Percentiles rank a stretch among this genome's conserved stretches.
Evolutionary conservation across 2,888 invertebrate species (phyloP).

Genomic region (Microctonus hyperodae): DNA sequence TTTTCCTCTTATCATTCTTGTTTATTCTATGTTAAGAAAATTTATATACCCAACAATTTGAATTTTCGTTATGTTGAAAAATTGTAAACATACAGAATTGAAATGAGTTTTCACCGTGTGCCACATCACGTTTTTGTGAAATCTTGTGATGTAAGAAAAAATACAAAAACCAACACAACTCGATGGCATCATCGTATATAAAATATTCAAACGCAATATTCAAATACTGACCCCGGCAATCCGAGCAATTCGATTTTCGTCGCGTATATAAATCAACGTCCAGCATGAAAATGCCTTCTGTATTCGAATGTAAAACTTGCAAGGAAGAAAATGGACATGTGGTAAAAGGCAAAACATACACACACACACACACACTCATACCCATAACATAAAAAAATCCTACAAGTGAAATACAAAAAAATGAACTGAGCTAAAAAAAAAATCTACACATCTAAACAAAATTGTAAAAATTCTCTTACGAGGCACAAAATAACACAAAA

Average conservation of each 20-base stretch:
- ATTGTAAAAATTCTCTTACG: not conserved
- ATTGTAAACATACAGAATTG: constrained; percentile 20
- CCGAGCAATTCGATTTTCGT: constrained; percentile 51
- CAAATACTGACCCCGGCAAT: constrained; percentile 52
- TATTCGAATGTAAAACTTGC: constrained; percentile 22
- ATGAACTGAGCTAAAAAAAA: no score
- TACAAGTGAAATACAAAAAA: constrained; percentile 31
- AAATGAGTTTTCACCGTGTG: not conserved
- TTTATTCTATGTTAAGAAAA: not conserved
- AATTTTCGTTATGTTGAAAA: constrained; percentile 1
- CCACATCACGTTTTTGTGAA: not conserved
- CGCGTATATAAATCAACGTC: constrained; percentile 49
- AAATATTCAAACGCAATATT: constrained; percentile 57
- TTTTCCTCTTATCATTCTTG: constrained; percentile 8
- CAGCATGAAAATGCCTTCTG: constrained; percentile 35
- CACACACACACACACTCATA: constrained; percentile 37
- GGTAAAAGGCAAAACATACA: not conserved
- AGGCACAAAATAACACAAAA: not conserved
- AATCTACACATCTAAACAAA: not conserved
- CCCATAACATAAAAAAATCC: no score
- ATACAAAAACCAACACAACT: constrained; percentile 7
- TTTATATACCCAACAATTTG: not conserved
- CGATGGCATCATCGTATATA: constrained; percentile 34
- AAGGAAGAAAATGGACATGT: constrained; percentile 11
- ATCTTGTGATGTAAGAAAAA: constrained; percentile 23